Evolutionary conservation across 2,888 invertebrate genomes (phyloP).

Genomic region (Empis stercorea): DNA sequence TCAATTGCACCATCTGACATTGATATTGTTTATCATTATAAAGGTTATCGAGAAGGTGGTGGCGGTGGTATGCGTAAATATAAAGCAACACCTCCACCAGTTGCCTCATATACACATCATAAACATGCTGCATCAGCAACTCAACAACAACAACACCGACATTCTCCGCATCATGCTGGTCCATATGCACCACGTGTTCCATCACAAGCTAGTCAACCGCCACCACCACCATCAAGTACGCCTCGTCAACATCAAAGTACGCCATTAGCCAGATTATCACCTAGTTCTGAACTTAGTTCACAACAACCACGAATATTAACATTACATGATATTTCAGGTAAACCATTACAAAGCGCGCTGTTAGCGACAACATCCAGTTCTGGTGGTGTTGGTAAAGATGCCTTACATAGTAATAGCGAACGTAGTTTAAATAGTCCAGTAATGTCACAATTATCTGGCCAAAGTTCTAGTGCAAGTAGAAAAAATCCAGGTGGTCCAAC

Average conservation of each 20-base stretch:
- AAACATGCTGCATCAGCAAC: conserved; percentile 55
- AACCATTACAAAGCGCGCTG: conserved; percentile 78
- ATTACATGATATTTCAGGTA: conserved; percentile 84
- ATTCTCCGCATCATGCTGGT: conserved; percentile 62
- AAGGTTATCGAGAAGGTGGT: conserved; percentile 76
- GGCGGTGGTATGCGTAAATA: conserved; percentile 62
- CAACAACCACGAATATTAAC: conserved; percentile 89
- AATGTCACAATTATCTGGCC: conserved; percentile 81
- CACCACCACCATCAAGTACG: conserved; percentile 52
- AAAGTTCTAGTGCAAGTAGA: conserved; percentile 67
- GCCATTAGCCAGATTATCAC: conserved; percentile 77
- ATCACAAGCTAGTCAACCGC: conserved; percentile 54
- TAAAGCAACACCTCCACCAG: conserved; percentile 73
- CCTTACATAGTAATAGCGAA: conserved; percentile 82
- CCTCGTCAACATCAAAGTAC: conserved; percentile 75
- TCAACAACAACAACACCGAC: conserved; percentile 58
- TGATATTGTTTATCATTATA: conserved; percentile 92
- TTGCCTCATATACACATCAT: conserved; percentile 60
- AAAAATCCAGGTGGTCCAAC: conserved; percentile 56
- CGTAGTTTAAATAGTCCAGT: conserved; percentile 84
- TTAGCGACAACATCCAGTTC: conserved; percentile 82
- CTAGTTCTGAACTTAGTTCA: conserved; percentile 81
- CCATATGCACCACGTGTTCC: conserved; percentile 62
- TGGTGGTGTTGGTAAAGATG: conserved; percentile 76
- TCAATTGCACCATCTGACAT: conserved; percentile 96